Evolutionary conservation across 2,888 invertebrate species (phyloP).

Genomic region (Meganola albula): DNA sequence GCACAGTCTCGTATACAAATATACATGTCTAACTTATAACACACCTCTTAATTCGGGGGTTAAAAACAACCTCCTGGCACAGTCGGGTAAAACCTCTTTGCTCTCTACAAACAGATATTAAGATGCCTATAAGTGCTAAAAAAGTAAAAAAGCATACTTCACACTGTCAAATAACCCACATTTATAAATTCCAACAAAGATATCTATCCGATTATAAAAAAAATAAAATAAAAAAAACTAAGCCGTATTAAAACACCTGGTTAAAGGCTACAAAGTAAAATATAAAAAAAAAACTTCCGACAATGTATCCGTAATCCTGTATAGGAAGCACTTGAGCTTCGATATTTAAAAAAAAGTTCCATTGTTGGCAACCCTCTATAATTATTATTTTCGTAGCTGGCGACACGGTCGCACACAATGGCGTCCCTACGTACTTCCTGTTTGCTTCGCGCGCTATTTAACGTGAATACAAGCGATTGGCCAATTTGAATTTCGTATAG

Average conservation of each 20-base stretch:
- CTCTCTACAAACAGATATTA: too few species aligned
- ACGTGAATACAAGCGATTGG: slow-evolving; percentile 71
- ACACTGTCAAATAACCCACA: slow-evolving; percentile 26
- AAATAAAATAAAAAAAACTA: slow-evolving; percentile 53
- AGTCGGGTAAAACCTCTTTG: too few species aligned
- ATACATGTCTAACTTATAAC: too few species aligned
- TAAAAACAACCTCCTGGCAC: too few species aligned
- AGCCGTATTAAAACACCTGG: slow-evolving; percentile 71
- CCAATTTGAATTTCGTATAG: slow-evolving; percentile 74
- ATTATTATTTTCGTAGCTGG: slow-evolving; percentile 77
- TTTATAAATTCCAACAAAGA: slow-evolving; percentile 29
- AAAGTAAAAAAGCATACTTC: slow-evolving; percentile 25
- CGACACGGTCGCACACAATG: slow-evolving; percentile 72
- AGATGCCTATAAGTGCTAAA: too few species aligned
- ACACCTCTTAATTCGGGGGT: too few species aligned
- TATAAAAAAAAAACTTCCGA: slow-evolving; percentile 48
- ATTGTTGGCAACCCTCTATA: slow-evolving; percentile 72
- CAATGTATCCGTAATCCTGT: slow-evolving; percentile 69
- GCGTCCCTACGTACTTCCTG: slow-evolving; percentile 67
- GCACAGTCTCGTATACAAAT: too few species aligned
- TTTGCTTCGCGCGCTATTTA: slow-evolving; percentile 77
- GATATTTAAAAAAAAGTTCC: slow-evolving; percentile 62
- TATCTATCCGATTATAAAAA: slow-evolving; percentile 57
- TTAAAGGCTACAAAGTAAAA: slow-evolving; percentile 45
- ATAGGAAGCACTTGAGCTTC: slow-evolving; percentile 75